A percentile compares a stretch with the other conserved stretches of the same genome.
Evolutionary conservation across 2,888 invertebrate species (phyloP).

Genomic region (Drosophila paracracens): DNA sequence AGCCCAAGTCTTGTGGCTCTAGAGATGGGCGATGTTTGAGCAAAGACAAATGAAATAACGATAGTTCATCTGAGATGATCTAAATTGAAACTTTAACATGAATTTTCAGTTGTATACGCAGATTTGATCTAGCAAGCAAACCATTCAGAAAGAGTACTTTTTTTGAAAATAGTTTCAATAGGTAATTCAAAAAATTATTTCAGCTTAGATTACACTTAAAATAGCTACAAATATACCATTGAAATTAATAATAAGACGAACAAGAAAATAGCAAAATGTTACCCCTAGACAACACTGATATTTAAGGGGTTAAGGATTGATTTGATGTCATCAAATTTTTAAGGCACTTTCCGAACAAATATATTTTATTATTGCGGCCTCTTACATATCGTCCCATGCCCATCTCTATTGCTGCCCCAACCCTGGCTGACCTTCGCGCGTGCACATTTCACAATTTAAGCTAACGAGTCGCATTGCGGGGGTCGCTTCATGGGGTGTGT

Average conservation of each 20-base stretch:
- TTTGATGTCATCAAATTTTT: background rate
- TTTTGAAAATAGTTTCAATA: background rate
- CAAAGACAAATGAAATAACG: background rate
- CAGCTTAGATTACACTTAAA: background rate
- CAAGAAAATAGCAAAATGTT: background rate
- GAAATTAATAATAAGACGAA: background rate
- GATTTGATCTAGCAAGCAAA: background rate
- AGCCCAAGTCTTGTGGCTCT: background rate
- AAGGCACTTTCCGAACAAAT: too few species aligned
- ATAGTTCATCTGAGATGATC: background rate
- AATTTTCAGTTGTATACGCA: background rate
- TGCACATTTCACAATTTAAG: conserved; percentile 74
- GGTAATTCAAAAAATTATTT: background rate
- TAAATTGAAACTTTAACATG: background rate
- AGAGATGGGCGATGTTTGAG: conserved; percentile 24
- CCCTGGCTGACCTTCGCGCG: conserved; percentile 49
- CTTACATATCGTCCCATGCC: conserved; percentile 7
- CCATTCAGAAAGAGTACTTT: fast-evolving
- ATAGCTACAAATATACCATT: background rate
- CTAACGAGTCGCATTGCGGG: conserved; percentile 65
- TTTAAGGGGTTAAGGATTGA: background rate
- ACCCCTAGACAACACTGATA: background rate
- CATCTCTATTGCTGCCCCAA: conserved; percentile 36
- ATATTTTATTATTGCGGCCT: background rate
- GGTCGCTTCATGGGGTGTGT: background rate